phyloP scores from a whole-genome alignment of 2,113 vertebrate species.

The Pygoscelis adeliae region DNA sequence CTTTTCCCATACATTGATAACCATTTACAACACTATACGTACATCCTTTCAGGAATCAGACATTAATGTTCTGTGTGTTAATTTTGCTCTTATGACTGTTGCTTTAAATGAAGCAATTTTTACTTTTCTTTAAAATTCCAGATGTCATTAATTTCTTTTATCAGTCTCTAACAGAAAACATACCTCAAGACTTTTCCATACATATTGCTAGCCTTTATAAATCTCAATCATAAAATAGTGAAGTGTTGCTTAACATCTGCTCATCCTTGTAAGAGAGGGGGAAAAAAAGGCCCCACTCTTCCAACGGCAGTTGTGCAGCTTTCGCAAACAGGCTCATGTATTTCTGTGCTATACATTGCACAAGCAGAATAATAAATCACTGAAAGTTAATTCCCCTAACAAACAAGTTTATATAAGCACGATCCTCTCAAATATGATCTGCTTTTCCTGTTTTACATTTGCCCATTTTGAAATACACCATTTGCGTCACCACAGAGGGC shows the following conservation, averaged over 20 bases:
- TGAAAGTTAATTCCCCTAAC: background rate
- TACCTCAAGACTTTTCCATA: background rate
- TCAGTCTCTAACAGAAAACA: conserved; percentile 33
- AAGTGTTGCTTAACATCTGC: conserved; percentile 11
- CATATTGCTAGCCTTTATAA: background rate
- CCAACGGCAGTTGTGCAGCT: background rate
- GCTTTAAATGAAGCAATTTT: background rate
- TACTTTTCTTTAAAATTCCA: background rate
- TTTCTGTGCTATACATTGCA: background rate
- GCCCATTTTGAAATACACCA: background rate
- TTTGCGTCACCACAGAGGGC: background rate
- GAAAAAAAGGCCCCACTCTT: background rate
- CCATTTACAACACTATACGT: background rate
- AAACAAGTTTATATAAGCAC: background rate
- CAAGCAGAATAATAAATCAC: conserved; percentile 11
- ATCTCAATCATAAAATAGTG: background rate
- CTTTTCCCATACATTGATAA: background rate
- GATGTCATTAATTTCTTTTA: conserved; percentile 8
- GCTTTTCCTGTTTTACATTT: background rate
- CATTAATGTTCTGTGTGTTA: background rate
- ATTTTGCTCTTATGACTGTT: background rate
- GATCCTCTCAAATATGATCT: background rate
- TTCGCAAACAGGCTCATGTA: background rate
- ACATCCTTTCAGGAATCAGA: background rate
- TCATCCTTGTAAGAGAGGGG: background rate